Evolutionary conservation across 2,888 invertebrate genomes (phyloP), one percentile per base, ranked within the genome.

Genomic region (Eupithecia pulchellata): DNA sequence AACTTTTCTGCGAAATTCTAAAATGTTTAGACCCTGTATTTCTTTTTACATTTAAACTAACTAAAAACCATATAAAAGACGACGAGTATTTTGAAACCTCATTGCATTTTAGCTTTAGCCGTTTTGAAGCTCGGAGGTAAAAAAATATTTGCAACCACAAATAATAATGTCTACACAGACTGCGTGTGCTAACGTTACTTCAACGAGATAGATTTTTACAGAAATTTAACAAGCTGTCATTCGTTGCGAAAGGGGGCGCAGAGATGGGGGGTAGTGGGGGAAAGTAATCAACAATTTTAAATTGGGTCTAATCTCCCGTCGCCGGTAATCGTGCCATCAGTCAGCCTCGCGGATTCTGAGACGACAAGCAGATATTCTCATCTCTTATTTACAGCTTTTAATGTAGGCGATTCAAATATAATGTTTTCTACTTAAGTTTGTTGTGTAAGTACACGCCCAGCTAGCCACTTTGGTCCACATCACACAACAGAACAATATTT

Each of bases 221-320:
- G 87, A 88, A 89, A 86, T 88, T 85, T 87, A 87, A 91, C 86
- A 84, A 81, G 84, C 87, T 90, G 91, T 91, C 90, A 89, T 89
- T 89, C 83, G 81, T 75, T 74, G 69, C n/a, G 69, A 11, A 4
- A 32, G 34, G 72, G 80, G 72, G 68, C 60, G 68, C 68, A 72
- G 68, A 9, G 77, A 76, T 69, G 78, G 77, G 72, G 74, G 78
- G 77, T 76, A 79, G 80, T 86, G 87, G 86, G 76, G 79, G 82
- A 85, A 89, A 86, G 91, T 91, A 92, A 93, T 93, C 91, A 92
- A 92, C 92, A 92, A 92, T 93, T 92, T 92, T 91, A 93, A 92
- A 93, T 91, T 92, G 91, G 88, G 88, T 86, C 91, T 93, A 91
- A 92, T 92, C 92, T 91, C 81, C 79, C 82, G 84, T 82, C 79